Base-by-base conservation (phyloP, 1,140 invertebrate genomes). In the Vanessa tameamea region DNA sequence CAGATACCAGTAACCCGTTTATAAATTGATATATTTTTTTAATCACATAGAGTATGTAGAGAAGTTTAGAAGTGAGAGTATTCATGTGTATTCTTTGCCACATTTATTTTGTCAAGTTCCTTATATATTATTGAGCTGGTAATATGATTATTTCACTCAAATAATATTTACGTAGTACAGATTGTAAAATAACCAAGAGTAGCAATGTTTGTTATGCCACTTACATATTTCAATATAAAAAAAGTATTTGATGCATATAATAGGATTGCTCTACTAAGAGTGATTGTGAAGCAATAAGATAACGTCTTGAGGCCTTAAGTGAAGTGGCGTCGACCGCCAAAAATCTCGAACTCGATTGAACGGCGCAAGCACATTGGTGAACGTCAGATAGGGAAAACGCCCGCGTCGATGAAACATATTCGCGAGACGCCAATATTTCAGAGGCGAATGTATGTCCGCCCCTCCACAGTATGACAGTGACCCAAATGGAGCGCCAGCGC, bases 401-500 rank as follows among this genome's bases (percentile, higher is more conserved):
- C 78, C 77, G 82, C 78, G 78, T 72, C 73, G 82, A 85, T 87
- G 83, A 87, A 89, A 88, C 85, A 88, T 87, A 88, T 91, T 91
- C 83, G 88, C 90, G 81, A 91, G 86, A 87, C 88, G 89, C 85
- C 77, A 89, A 90, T 90, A 90, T 90, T 92, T 90, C 89, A 91
- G 89, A 89, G 78, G 84, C 88, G 84, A 91, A 87, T 87, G 86
- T 87, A 83, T 82, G 82, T 86, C 90, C 87, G 87, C 89, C 89
- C 90, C 88, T 87, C 90, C 90, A 89, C 85, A 78, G 80, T 81
- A 88, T 92, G 90, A 92, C 90, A 92, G 90, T 92, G 90, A 91
- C 90, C 90, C 87, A 91, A 91, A 92, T 92, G 90, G 89, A 84
- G 84, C 86, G 89, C 86, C 85, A 83, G 84, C 88, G 90, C 88